Evolutionary conservation across 2,888 invertebrate genomes (phyloP), one percentile per base, ranked within the genome.

Genomic region (Melanostoma scalare): DNA sequence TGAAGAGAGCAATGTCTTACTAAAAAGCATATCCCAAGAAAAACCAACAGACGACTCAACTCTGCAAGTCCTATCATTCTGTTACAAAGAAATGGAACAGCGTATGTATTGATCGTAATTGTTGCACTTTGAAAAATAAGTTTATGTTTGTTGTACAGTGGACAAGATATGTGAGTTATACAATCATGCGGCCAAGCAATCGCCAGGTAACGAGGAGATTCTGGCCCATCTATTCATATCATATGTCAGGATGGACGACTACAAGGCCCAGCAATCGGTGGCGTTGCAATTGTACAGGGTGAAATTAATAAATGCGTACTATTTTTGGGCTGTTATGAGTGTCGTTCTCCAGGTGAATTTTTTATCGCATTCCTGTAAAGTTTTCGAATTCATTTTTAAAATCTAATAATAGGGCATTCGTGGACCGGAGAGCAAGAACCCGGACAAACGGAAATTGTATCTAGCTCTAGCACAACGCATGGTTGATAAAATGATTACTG

Each of bases 291-390:
- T 99, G 42, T 99, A 97, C 92, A 98, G 98, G 92, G 92, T 96
- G 72, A 95, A 95, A 88, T 96, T 97, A 2, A 98, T 98, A 90
- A 97, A 97, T 90, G 98, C 98, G 0, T 99, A 99, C 90, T 98
- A 98, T 90, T 98, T 98, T 90, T 99, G 99, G 99, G 96, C 97
- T 30, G 96, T 99, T 6, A 98, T 99, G 96, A 98, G 98, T 90
- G 94, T 98, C 87, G 95, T 99, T 31, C 94, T 99, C 92, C 99
- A 99, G 94, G 97, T 96, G 87, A 86, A 86, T 86, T 20, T 20
- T 6, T n/a, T 36, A 61, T 69, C 31, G 52, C 42, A 4, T 55
- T 61, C 3, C 5, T 36, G 9, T 30, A 46, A 58, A 35, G n/a
- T 40, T 40, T 38, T n/a, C n/a, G 9, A 8, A 20, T 56, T 3